Percentiles rank a stretch among this genome's conserved stretches.
Evolutionary conservation across 30 jellyfish, hydroid and myxozoan species (phyloP).

Genomic region (Cassiopea xamachana): DNA sequence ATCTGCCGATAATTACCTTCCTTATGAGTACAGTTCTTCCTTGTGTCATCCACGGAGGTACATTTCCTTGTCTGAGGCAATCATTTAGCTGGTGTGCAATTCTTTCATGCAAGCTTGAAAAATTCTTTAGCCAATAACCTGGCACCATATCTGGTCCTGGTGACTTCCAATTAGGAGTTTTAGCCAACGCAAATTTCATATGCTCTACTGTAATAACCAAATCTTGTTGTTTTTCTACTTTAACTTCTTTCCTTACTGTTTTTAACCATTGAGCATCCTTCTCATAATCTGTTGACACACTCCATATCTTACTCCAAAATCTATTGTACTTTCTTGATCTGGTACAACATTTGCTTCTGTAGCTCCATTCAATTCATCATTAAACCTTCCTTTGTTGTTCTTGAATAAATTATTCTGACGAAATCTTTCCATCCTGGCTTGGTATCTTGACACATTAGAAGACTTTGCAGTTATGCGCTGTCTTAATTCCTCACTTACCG

Average conservation of each 20-base stretch:
- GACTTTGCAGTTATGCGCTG: neutral
- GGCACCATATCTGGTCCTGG: slow-evolving; percentile 36
- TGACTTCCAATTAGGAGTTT: slow-evolving; percentile 33
- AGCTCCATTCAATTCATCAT: neutral
- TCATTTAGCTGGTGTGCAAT: slow-evolving; percentile 38
- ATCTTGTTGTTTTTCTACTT: neutral
- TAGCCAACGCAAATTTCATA: slow-evolving; percentile 35
- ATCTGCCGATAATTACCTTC: slow-evolving; percentile 37
- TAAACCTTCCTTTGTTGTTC: neutral
- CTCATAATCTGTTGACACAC: neutral
- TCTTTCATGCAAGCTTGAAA: slow-evolving; percentile 19
- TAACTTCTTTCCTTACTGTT: neutral
- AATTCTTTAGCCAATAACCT: slow-evolving; percentile 24
- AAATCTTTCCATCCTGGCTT: neutral
- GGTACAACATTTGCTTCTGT: neutral
- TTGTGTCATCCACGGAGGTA: slow-evolving; percentile 47
- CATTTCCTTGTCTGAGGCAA: slow-evolving; percentile 42
- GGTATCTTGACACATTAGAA: neutral
- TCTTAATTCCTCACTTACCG: neutral
- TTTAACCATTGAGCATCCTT: neutral
- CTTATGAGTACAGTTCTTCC: slow-evolving; percentile 9
- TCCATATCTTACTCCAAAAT: neutral
- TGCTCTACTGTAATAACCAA: neutral
- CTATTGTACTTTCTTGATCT: neutral
- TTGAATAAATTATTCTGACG: neutral